Conservation (phyloP, 2,113 vertebrate species). For the Melanotaenia duboulayi region DNA sequence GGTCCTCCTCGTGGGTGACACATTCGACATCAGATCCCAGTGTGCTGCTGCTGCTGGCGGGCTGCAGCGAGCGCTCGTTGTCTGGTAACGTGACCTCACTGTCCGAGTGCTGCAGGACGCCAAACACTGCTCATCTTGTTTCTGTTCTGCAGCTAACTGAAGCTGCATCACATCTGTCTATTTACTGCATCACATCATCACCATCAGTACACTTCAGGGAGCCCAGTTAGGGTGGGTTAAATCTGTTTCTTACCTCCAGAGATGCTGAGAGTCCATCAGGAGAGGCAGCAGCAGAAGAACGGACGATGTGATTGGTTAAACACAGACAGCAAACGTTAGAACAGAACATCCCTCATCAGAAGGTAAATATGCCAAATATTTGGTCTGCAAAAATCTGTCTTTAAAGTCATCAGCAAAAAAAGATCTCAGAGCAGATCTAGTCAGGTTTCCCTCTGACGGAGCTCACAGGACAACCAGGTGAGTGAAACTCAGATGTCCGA, state of each 20-base stretch:
- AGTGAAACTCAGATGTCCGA: too few species aligned
- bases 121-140: constrained; percentile 35
- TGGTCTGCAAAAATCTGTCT: too few species aligned
- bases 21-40: constrained; percentile 59
- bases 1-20: constrained; percentile 25
- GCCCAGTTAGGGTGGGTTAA: too few species aligned
- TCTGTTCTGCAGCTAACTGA: background rate
- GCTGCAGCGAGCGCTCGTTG: constrained; percentile 56
- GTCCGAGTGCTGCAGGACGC: constrained; percentile 80
- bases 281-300: constrained; percentile 18
- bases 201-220: too few species aligned
- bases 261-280: background rate
- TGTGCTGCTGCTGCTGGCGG: constrained; percentile 38
- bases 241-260: constrained; percentile 44
- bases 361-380: too few species aligned
- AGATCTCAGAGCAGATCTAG: too few species aligned
- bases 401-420: too few species aligned
- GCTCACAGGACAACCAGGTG: too few species aligned
- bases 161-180: background rate
- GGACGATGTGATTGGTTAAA: constrained; percentile 7
- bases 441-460: too few species aligned
- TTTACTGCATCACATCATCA: too few species aligned
- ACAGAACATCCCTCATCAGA: too few species aligned
- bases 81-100: constrained; percentile 76
- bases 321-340: background rate